Percentiles rank a stretch among this genome's conserved stretches.
Evolutionary conservation across 2,888 invertebrate genomes (phyloP).

Genomic region (Pediacus dermestoides): DNA sequence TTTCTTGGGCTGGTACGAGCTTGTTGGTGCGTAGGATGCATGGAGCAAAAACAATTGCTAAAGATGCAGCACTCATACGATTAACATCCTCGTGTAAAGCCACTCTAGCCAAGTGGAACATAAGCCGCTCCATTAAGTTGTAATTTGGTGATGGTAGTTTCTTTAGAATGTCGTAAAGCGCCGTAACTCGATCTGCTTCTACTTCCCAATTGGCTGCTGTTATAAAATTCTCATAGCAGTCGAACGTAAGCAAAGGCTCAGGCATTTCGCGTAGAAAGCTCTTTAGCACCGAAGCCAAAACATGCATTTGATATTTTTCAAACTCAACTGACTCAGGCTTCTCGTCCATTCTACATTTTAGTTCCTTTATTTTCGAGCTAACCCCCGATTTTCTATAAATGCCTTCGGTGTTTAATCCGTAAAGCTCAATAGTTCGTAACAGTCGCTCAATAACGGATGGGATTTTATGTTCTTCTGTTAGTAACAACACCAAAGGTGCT

Average conservation of each 20-base stretch:
- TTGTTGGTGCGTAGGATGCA: slow-evolving; percentile 88
- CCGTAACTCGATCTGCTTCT: slow-evolving; percentile 75
- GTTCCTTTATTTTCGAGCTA: slow-evolving; percentile 76
- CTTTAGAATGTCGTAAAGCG: slow-evolving; percentile 81
- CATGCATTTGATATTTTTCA: slow-evolving; percentile 85
- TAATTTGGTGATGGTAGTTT: slow-evolving; percentile 87
- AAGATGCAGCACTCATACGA: slow-evolving; percentile 85
- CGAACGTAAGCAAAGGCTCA: slow-evolving; percentile 88
- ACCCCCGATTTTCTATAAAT: slow-evolving; percentile 90
- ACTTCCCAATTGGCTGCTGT: slow-evolving; percentile 83
- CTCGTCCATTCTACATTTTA: slow-evolving; percentile 73
- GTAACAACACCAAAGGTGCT: slow-evolving; percentile 70
- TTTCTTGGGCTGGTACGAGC: slow-evolving; percentile 85
- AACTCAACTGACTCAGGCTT: slow-evolving; percentile 69
- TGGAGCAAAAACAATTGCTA: slow-evolving; percentile 93
- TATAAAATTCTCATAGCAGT: slow-evolving; percentile 91
- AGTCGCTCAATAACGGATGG: slow-evolving; percentile 86
- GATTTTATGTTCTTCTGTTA: slow-evolving; percentile 73
- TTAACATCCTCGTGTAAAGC: slow-evolving; percentile 83
- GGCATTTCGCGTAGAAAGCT: slow-evolving; percentile 88
- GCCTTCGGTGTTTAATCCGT: slow-evolving; percentile 88
- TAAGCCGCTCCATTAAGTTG: slow-evolving; percentile 84
- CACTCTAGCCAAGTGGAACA: slow-evolving; percentile 88
- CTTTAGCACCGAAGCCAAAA: slow-evolving; percentile 85
- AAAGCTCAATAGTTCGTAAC: slow-evolving; percentile 85